Conservation (phyloP, 1,140 invertebrate species). For the Procambarus virginalis region DNA sequence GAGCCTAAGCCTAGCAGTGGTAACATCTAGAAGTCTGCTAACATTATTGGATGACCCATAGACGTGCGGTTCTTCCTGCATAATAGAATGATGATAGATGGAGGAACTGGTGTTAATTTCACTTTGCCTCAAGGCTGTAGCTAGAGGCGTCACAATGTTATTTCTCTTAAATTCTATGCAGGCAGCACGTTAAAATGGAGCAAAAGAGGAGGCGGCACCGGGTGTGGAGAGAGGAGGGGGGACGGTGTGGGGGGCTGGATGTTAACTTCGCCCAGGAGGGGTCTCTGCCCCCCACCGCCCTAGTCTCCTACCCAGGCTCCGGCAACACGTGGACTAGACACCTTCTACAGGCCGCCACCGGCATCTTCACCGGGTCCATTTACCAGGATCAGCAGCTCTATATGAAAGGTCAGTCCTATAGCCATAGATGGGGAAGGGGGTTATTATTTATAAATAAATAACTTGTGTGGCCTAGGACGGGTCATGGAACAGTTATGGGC, state of each 20-base stretch:
- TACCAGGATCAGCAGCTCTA: conserved; percentile 71
- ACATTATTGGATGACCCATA: too few species aligned
- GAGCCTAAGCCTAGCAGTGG: too few species aligned
- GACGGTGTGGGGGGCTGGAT: background rate
- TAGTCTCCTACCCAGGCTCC: conserved; percentile 73
- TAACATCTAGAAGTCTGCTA: too few species aligned
- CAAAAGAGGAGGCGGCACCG: background rate
- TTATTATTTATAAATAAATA: too few species aligned
- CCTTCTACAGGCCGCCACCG: conserved; percentile 72
- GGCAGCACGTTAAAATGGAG: background rate
- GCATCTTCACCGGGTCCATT: conserved; percentile 72
- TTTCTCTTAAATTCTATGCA: background rate
- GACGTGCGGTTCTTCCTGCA: too few species aligned
- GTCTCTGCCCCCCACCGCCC: conserved; percentile 65
- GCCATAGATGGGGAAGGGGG: too few species aligned
- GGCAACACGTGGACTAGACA: conserved; percentile 73
- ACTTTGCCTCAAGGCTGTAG: too few species aligned
- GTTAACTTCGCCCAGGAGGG: background rate
- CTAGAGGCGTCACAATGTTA: too few species aligned
- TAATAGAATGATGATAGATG: too few species aligned
- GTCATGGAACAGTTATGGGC: too few species aligned
- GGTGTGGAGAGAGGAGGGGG: background rate
- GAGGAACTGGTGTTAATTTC: too few species aligned
- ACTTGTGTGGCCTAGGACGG: too few species aligned
- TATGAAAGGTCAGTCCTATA: conserved; percentile 7